phyloP scores from a whole-genome alignment of 1,140 invertebrate species.

The Leptoteleia sp. region DNA sequence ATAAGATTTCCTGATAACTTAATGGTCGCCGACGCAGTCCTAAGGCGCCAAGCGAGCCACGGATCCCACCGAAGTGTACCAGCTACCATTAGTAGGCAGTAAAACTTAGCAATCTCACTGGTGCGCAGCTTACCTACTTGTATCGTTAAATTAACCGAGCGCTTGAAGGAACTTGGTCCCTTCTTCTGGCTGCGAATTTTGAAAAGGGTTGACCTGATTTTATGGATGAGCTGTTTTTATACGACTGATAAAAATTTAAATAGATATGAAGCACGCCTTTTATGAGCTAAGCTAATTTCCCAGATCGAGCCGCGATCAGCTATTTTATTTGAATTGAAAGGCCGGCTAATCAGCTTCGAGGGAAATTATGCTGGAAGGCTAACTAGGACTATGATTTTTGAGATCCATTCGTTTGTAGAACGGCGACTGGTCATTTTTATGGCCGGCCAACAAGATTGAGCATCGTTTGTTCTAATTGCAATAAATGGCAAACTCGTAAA shows the following conservation, averaged over 20 bases:
- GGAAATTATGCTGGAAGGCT: too few relatives aligned
- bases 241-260: background rate
- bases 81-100: constrained; percentile 60
- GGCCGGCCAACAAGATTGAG: too few relatives aligned
- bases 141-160: constrained; percentile 60
- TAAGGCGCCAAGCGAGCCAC: constrained; percentile 65
- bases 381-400: too few relatives aligned
- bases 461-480: too few relatives aligned
- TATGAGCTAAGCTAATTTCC: background rate
- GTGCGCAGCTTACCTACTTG: constrained; percentile 41
- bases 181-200: constrained; percentile 25
- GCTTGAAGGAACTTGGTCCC: constrained; percentile 29
- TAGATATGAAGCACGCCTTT: background rate
- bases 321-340: too few relatives aligned
- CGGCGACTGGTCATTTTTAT: too few relatives aligned
- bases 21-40: constrained; percentile 65
- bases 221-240: constrained; percentile 7
- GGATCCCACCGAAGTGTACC: constrained; percentile 50
- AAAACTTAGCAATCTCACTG: constrained; percentile 62
- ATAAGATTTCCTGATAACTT: constrained; percentile 72
- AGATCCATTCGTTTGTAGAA: too few relatives aligned
- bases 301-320: background rate
- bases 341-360: too few relatives aligned
- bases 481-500: too few relatives aligned
- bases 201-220: constrained; percentile 27